Conservation (phyloP, 2,113 vertebrate genomes). For the Theropithecus gelada region DNA sequence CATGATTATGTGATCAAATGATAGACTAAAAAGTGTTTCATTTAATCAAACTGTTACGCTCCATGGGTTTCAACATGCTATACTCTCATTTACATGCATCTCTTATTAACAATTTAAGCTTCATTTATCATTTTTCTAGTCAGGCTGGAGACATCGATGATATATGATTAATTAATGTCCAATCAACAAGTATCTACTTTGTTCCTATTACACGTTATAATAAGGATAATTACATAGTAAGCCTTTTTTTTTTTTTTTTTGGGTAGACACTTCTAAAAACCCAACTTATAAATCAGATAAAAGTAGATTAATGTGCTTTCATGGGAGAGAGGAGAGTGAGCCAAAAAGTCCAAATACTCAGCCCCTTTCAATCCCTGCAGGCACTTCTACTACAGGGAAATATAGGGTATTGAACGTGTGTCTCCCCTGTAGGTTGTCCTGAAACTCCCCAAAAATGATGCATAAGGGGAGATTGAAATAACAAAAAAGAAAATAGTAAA, state of each 20-base stretch:
- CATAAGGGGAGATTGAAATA: neutral
- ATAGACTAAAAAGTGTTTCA: neutral
- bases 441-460: neutral
- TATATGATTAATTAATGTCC: neutral
- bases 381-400: neutral
- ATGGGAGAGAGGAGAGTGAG: neutral
- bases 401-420: too few species aligned
- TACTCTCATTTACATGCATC: neutral
- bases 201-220: neutral
- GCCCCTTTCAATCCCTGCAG: accelerated
- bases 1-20: neutral
- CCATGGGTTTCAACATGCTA: neutral
- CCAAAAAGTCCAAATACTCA: neutral
- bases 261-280: neutral
- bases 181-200: neutral
- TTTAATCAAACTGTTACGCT: neutral
- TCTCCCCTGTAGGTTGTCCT: neutral
- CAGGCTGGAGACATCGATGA: neutral
- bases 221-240: neutral
- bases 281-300: neutral
- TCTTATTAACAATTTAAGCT: neutral
- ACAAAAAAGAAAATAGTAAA: neutral
- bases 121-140: neutral
- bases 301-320: neutral
- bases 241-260: neutral